phyloP scores from a whole-genome alignment of 2,113 vertebrate species.

The Gymnarchus niloticus region DNA sequence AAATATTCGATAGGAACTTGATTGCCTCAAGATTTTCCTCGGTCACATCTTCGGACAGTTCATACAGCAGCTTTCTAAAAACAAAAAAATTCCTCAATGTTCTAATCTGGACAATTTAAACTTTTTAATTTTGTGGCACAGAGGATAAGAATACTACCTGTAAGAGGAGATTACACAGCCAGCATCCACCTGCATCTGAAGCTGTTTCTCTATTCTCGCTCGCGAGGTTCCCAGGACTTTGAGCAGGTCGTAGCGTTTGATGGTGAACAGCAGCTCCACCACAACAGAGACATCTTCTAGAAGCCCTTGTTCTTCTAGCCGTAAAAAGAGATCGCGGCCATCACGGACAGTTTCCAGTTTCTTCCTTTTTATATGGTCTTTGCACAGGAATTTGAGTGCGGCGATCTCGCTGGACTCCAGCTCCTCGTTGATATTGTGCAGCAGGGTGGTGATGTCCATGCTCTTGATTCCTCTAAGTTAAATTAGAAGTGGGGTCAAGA shows the following conservation, averaged over 20 bases:
- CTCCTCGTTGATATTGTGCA: slow-evolving; percentile 49
- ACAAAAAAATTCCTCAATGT: background rate
- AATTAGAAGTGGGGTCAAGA: background rate
- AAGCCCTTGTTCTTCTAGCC: slow-evolving; percentile 48
- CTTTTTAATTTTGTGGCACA: background rate
- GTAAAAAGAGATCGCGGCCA: slow-evolving; percentile 46
- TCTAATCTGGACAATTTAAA: background rate
- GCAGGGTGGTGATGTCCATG: slow-evolving; percentile 42
- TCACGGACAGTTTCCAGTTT: slow-evolving; percentile 49
- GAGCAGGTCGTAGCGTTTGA: slow-evolving; percentile 52
- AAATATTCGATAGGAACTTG: slow-evolving; percentile 53
- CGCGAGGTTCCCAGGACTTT: slow-evolving; percentile 23
- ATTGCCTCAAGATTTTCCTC: slow-evolving; percentile 36
- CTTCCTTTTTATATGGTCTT: slow-evolving; percentile 49
- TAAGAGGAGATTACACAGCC: slow-evolving; percentile 49
- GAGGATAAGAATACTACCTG: slow-evolving; percentile 45
- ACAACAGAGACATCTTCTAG: slow-evolving; percentile 43
- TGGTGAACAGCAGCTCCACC: slow-evolving; percentile 48
- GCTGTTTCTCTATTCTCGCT: slow-evolving; percentile 16
- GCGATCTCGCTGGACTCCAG: slow-evolving; percentile 53
- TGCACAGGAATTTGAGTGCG: slow-evolving; percentile 61
- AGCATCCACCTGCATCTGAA: slow-evolving; percentile 21
- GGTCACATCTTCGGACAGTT: slow-evolving; percentile 47
- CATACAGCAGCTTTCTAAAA: slow-evolving; percentile 59
- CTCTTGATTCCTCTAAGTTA: background rate